Evolutionary conservation across 2,797 vertebrate species (phyloP), one percentile per base, ranked within the genome.

Genomic region (Dendrocincla tyrannina): DNA sequence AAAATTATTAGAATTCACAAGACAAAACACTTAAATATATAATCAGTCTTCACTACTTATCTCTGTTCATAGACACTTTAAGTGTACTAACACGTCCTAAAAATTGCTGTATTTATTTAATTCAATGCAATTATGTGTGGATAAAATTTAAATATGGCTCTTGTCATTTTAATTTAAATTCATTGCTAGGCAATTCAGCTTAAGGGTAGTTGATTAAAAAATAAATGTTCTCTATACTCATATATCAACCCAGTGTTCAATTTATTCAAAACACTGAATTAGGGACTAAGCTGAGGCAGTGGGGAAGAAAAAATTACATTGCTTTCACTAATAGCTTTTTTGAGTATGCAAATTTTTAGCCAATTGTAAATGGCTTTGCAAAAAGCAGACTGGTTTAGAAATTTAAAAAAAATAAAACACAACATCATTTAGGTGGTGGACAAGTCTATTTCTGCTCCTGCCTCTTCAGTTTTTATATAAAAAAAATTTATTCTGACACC

Each of bases 81-180:
- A 55, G 30, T 72, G 30, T 67, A 56, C 60, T 83, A 74, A 89
- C 4, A 22, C 11, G 42, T 66, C 32, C 50, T 25, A 44, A 85
- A 86, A 95, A 95, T 88, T 59, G 41, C 41, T 63, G 25, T 69
- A 84, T 73, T 88, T 42, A 76, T 86, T 92, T 81, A 68, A 90
- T 64, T 94, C 66, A 59, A 47, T 18, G 20, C 20, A 52, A 47
- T 82, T 90, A 64, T 9, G 3, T 52, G 17, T 42, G 44, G 53
- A 69, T 93, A 93, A 92, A 91, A 89, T 67, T 78, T 92, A 85
- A 95, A 66, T 63, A 86, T 0, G 3, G 19, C 17, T 76, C 14
- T 94, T 89, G 78, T 85, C 16, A 89, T 78, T 95, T 92, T 72
- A 81, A 91, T 92, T 85, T 75, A 47, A 92, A 91, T 47, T 82